Base-by-base conservation (phyloP, 2,888 invertebrate genomes). In the Pelosia muscerda region DNA sequence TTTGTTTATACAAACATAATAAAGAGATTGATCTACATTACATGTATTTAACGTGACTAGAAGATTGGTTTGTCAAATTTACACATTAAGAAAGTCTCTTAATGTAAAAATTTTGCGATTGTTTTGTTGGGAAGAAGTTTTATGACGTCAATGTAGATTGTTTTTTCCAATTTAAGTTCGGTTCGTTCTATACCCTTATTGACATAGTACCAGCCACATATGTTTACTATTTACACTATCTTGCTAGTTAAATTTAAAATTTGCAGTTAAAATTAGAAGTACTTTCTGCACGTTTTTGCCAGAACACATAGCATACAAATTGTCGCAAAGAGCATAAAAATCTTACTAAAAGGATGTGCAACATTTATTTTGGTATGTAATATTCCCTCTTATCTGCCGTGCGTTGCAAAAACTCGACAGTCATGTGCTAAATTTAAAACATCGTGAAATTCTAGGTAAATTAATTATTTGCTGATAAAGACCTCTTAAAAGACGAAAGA, bases 31-130 rank as follows among this genome's bases (percentile, higher is more conserved):
- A 42, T 49, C 26, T 19, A 61, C n/a, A 13, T n/a, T n/a, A n/a
- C n/a, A n/a, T n/a, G n/a, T n/a, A n/a, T n/a, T 49, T 42, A 11
- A 49, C 61, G 61, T 61, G 61, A 26, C 61, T 49, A 6, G n/a
- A 49, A 49, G 23, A 15, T 34, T 31, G 8, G 34, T 23, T 59
- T 38, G 19, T 10, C 15, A 38, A 38, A 25, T n/a, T n/a, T n/a
- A n/a, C n/a, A 25, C 25, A 59, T 38, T 59, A 59, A 38, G 59
- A 59, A 34, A 9, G 15, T 19, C 23, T 31, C 23, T 59, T 34
- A 13, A 31, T 34, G 13, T 59, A 11, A 8, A 22, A 58, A 58
- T 34, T 31, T 34, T 0, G 19, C 1, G 8, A 38, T 13, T 8
- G 10, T 59, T 38, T 2, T 2, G 1, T 5, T 25, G 19, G 4